Evolutionary conservation across 2,113 vertebrate species (phyloP), one percentile per base, ranked within the genome.

Genomic region (Salvelinus namaycush): DNA sequence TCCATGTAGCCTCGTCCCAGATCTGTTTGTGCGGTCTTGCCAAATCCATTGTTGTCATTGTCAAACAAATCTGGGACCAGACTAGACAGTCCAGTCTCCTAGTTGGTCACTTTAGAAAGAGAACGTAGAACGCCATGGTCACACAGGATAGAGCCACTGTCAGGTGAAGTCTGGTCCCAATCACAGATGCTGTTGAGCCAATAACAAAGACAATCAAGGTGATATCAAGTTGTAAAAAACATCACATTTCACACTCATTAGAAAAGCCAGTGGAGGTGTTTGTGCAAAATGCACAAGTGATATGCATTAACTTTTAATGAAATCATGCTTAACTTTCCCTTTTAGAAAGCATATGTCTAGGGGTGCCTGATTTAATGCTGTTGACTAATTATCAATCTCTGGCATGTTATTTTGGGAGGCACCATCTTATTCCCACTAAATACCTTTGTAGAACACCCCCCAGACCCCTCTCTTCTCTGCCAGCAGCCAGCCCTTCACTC

Each of bases 371-470:
- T 54, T 54, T 4, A 54, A 54, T 5, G 16, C 51, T 14, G 51
- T 54, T 54, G 51, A 18, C 16, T 5, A 54, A 54, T 54, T 54
- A 54, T 54, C 51, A 54, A 54, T 54, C 51, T 54, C 51, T 16
- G 16, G 51, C 51, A 18, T 18, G 51, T 3, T 54, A 54, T 54
- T 54, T 54, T 54, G 13, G 51, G 14, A 18, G 51, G 51, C 51
- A 54, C 16, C 16, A 18, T 5, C 16, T 16, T 12, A 22, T 18
- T 44, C 3, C 39, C 12, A 48, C 4, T 5, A 27, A 86, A 75
- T 84, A 99, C 97, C 97, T 95, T 98, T 99, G 90, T 98, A 96
- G 88, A 97, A 97, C 49, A 99, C 96, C 0, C 97, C 97, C 96
- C 97, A 98, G 54, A 98, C 87, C 1, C 97, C 97, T 62, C 95